phyloP scores from a whole-genome alignment of 2,888 invertebrate genomes.

The Epinotia bilunana region DNA sequence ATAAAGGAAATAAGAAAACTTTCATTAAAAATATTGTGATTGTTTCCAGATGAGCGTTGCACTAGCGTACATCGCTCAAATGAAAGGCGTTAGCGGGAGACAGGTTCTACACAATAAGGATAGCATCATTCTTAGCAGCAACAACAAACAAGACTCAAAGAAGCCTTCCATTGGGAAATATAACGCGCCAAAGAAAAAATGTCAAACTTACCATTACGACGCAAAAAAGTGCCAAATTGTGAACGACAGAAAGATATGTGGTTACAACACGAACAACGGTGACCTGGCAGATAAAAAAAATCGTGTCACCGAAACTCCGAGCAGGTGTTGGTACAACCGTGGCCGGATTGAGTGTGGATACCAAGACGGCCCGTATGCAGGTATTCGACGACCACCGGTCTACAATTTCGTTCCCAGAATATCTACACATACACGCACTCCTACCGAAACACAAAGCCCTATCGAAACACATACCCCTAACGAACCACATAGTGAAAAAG shows the following conservation, averaged over 20 bases:
- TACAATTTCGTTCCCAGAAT: background rate
- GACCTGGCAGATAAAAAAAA: background rate
- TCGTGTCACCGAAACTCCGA: background rate
- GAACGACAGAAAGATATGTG: background rate
- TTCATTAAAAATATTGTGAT: background rate
- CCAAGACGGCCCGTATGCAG: background rate
- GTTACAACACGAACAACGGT: background rate
- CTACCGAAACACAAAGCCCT: background rate
- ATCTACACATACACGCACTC: too few relatives aligned
- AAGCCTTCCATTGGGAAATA: background rate
- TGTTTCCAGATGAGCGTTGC: background rate
- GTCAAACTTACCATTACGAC: background rate
- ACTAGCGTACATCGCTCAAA: background rate
- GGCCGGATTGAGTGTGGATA: slow-evolving; percentile 13
- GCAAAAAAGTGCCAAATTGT: background rate
- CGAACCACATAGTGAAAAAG: background rate
- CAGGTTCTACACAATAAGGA: background rate
- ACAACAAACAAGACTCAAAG: background rate
- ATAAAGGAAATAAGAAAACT: background rate
- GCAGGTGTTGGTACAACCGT: background rate
- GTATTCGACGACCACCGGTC: slow-evolving; percentile 19
- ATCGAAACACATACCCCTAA: background rate
- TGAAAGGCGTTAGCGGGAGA: background rate
- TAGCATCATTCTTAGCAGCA: background rate
- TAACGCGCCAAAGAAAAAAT: background rate